These are phyloP conservation scores for Gymnocypris eckloni DNA, from an alignment of 2,797 vertebrate species.

Conservation along the genomic window DNA sequence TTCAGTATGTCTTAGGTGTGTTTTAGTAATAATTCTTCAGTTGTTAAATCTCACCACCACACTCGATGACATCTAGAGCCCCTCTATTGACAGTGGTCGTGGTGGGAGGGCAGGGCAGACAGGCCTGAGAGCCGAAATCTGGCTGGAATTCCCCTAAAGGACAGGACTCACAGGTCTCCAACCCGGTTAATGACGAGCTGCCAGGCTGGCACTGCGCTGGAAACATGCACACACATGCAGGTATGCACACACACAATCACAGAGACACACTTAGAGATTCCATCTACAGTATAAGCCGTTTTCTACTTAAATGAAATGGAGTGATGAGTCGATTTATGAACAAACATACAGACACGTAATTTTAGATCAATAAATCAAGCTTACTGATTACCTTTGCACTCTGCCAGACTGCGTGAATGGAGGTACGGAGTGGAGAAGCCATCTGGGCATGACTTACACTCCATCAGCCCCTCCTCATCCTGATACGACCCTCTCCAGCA, in stretches of 20 bases:
- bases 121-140: conserved; percentile 83
- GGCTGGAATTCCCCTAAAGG: conserved; percentile 91
- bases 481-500: conserved; percentile 94
- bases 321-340: not conserved
- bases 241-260: conserved; percentile 15
- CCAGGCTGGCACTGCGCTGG: conserved; percentile 94
- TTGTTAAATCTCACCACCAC: conserved; percentile 85
- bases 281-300: not conserved
- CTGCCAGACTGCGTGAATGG: conserved; percentile 87
- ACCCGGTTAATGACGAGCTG: conserved; percentile 87
- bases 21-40: not conserved
- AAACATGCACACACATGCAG: conserved; percentile 58
- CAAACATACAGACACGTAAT: not conserved
- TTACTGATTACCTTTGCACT: conserved; percentile 88
- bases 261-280: conserved; percentile 34
- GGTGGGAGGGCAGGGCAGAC: conserved; percentile 84
- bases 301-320: not conserved
- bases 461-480: conserved; percentile 92
- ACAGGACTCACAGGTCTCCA: conserved; percentile 97
- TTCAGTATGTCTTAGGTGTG: not conserved
- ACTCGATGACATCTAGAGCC: conserved; percentile 86
- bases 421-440: conserved; percentile 91
- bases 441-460: conserved; percentile 90
- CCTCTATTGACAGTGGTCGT: conserved; percentile 94
- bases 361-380: not conserved